These are phyloP conservation scores for Erinaceus europaeus DNA, from an alignment of 2,113 vertebrate genomes.

Conservation along the genomic window DNA sequence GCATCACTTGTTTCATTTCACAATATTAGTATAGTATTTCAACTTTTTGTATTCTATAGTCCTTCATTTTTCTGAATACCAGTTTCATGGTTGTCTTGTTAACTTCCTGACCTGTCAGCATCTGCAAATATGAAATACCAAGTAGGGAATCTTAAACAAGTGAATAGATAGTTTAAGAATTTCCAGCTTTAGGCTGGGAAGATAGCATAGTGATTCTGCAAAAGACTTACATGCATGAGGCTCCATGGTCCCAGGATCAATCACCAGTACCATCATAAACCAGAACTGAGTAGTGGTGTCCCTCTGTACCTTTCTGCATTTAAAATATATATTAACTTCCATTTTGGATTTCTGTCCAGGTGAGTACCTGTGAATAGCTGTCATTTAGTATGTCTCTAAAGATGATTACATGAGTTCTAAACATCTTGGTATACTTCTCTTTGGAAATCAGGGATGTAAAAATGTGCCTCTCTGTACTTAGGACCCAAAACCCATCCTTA, in stretches of 20 bases:
- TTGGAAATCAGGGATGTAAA: background rate
- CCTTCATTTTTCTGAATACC: background rate
- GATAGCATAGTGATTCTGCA: too few relatives aligned
- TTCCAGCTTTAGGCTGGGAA: slow-evolving; percentile 37
- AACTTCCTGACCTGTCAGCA: background rate
- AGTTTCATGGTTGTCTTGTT: slow-evolving; percentile 24
- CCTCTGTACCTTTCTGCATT: too few relatives aligned
- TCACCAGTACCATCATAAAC: too few relatives aligned
- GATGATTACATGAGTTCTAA: background rate
- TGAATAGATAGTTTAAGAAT: slow-evolving; percentile 24
- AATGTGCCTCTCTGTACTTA: background rate
- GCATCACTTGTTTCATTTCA: background rate
- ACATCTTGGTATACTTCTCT: background rate
- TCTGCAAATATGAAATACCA: slow-evolving; percentile 30
- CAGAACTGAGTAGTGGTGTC: too few relatives aligned
- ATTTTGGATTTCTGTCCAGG: slow-evolving; percentile 32
- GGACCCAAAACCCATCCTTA: background rate
- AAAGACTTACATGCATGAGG: too few relatives aligned
- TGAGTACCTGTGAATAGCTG: background rate
- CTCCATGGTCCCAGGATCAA: too few relatives aligned
- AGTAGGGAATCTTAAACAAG: slow-evolving; percentile 12
- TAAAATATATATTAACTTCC: slow-evolving; percentile 11
- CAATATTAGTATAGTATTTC: background rate
- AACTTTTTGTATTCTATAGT: background rate
- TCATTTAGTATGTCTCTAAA: slow-evolving; percentile 22